These are phyloP conservation scores for Nothocercus nigrocapillus DNA, from an alignment of 2,113 vertebrate species.

Conservation along the genomic window DNA sequence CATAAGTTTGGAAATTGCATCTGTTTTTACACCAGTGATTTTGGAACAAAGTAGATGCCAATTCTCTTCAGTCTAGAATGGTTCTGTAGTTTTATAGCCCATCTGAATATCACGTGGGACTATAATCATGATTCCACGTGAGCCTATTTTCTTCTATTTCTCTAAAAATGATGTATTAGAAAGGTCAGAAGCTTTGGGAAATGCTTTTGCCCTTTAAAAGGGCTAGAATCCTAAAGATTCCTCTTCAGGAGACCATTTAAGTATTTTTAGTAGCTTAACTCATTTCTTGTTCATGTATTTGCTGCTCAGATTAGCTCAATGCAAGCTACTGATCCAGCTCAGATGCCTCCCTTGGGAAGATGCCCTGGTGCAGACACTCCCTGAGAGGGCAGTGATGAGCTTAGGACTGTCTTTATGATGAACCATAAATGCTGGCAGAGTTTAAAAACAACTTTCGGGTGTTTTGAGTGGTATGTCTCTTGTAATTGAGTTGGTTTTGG, in stretches of 20 bases:
- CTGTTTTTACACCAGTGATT: conserved; percentile 15
- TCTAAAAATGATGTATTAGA: background rate
- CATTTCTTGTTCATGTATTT: background rate
- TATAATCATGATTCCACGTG: background rate
- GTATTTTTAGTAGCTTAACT: background rate
- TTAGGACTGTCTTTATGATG: background rate
- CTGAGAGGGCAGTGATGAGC: background rate
- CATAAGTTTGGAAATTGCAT: background rate
- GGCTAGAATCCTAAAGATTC: background rate
- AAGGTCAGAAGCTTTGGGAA: background rate
- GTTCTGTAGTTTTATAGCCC: background rate
- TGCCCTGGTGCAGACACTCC: background rate
- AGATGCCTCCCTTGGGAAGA: background rate
- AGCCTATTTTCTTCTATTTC: conserved; percentile 5
- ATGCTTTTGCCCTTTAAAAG: background rate
- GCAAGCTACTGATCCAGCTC: background rate
- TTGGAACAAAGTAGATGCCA: background rate
- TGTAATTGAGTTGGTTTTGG: background rate
- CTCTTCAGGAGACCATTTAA: background rate
- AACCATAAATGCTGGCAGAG: background rate
- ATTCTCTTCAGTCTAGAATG: background rate
- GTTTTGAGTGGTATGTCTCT: no score
- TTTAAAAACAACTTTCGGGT: background rate
- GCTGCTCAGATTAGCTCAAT: background rate
- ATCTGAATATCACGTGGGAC: background rate